phyloP scores from a whole-genome alignment of 2,888 invertebrate genomes.

The Diadromus collaris region DNA sequence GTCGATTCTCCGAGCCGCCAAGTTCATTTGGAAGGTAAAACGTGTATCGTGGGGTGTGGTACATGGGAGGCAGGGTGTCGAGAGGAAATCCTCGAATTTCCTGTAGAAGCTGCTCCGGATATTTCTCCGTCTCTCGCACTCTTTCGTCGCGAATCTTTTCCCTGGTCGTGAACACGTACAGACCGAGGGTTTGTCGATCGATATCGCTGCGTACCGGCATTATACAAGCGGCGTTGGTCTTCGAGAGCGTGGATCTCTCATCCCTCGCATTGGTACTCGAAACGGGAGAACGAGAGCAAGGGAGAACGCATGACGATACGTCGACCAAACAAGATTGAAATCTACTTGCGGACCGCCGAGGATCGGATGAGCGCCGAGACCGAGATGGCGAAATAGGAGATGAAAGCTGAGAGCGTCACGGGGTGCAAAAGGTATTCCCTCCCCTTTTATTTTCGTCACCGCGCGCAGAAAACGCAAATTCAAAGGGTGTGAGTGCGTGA shows the following conservation, averaged over 20 bases:
- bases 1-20: not conserved
- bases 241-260: constrained; percentile 53
- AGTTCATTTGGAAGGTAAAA: constrained; percentile 17
- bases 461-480: constrained; percentile 41
- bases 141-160: constrained; percentile 31
- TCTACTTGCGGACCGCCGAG: constrained; percentile 70
- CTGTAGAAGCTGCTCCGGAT: constrained; percentile 68
- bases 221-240: constrained; percentile 34
- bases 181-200: constrained; percentile 45
- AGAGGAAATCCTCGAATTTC: constrained; percentile 67
- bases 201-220: constrained; percentile 37
- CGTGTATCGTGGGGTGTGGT: constrained; percentile 4
- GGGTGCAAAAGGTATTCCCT: constrained; percentile 46
- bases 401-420: constrained; percentile 65
- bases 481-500: constrained; percentile 32
- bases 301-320: constrained; percentile 70
- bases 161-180: constrained; percentile 13
- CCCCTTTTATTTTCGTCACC: constrained; percentile 27
- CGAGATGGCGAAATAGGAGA: constrained; percentile 68
- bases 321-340: constrained; percentile 75
- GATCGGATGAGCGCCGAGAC: constrained; percentile 69
- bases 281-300: constrained; percentile 62
- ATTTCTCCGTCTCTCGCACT: constrained; percentile 46
- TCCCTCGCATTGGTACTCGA: constrained; percentile 30
- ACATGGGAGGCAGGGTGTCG: constrained; percentile 34